Conservation (phyloP, 2,113 vertebrate genomes). For the Castor canadensis region DNA sequence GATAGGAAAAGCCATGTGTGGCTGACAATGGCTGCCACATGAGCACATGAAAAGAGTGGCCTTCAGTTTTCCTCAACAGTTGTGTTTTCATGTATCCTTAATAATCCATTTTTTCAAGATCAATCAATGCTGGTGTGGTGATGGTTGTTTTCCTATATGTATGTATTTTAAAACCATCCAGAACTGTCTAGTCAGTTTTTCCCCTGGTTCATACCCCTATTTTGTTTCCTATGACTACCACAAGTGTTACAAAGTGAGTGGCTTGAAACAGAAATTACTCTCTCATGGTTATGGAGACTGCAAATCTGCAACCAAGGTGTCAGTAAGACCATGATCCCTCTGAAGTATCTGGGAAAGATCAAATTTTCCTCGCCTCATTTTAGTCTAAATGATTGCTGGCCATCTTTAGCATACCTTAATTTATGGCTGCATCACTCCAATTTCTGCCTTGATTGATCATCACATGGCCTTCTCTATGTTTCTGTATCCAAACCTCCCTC, state of each 20-base stretch:
- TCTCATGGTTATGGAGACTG: not conserved
- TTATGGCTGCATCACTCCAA: not conserved
- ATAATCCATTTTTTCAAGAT: not conserved
- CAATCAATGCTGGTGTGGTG: not conserved
- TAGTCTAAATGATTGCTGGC: not conserved
- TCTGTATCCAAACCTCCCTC: not conserved
- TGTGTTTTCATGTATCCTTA: not conserved
- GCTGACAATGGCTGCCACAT: not conserved
- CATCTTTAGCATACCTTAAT: not conserved
- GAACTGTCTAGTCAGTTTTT: not conserved
- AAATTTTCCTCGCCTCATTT: not conserved
- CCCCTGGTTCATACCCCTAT: not conserved
- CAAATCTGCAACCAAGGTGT: not conserved
- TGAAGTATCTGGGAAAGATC: not conserved
- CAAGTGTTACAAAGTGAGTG: not conserved
- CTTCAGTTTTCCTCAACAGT: not conserved
- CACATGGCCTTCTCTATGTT: not conserved
- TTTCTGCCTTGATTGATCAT: not conserved
- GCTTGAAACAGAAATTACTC: not conserved
- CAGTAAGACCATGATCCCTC: not conserved
- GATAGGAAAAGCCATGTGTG: not conserved
- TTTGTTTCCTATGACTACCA: not conserved
- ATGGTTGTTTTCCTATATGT: not conserved
- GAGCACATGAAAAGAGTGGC: not conserved
- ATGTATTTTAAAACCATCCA: not conserved